Percentiles rank a stretch among this genome's conserved stretches.
Evolutionary conservation across 1,140 invertebrate genomes (phyloP).

Genomic region (Plectrocnemia conspersa): DNA sequence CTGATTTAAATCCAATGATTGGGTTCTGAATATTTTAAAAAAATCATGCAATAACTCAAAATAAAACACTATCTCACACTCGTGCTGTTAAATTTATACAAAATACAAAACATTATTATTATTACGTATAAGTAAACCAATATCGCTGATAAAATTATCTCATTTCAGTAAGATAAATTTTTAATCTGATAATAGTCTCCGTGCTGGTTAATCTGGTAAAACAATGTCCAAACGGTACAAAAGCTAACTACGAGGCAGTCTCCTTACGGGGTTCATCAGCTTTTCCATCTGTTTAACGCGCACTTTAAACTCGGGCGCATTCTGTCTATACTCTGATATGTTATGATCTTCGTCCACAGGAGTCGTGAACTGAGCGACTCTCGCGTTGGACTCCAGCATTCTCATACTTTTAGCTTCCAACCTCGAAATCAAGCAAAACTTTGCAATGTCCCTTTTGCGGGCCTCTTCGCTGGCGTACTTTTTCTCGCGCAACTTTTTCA

Average conservation of each 20-base stretch:
- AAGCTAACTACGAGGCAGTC: neutral
- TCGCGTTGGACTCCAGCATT: constrained; percentile 66
- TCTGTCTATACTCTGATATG: constrained; percentile 68
- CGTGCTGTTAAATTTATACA: no score
- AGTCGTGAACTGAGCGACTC: constrained; percentile 47
- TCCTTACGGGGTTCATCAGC: constrained; percentile 68
- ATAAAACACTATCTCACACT: no score
- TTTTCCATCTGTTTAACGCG: constrained; percentile 74
- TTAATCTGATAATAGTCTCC: no score
- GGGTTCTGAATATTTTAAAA: no score
- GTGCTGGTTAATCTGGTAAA: no score
- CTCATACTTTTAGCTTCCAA: constrained; percentile 61
- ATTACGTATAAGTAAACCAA: no score
- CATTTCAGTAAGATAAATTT: no score
- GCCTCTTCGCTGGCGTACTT: constrained; percentile 52
- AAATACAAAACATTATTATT: no score
- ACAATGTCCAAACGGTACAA: neutral
- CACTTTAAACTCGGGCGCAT: constrained; percentile 69
- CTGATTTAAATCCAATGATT: no score
- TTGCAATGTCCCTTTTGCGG: constrained; percentile 61
- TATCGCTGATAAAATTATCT: no score
- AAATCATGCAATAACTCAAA: no score
- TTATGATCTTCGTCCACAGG: constrained; percentile 56
- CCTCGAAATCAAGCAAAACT: constrained; percentile 35
- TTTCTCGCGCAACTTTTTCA: constrained; percentile 58